phyloP scores from a whole-genome alignment of 2,797 vertebrate species.

The Enteromius treurensis region DNA sequence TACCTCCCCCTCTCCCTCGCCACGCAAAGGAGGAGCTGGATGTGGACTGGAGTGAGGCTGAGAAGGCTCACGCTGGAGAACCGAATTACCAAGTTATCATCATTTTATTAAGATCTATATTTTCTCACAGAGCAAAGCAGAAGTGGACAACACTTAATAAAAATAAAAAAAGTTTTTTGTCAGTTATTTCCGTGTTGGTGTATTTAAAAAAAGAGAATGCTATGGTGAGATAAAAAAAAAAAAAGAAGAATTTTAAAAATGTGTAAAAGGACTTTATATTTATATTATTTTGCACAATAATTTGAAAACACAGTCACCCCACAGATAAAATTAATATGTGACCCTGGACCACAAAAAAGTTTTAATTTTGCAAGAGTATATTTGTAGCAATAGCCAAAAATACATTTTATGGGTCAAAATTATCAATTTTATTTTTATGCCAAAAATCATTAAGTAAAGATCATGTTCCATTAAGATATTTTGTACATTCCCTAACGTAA shows the following conservation, averaged over 20 bases:
- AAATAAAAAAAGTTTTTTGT: not conserved
- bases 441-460: no score
- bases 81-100: not conserved
- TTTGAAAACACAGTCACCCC: not conserved
- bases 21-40: slow-evolving; percentile 22
- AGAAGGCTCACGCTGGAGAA: slow-evolving; percentile 73
- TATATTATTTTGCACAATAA: not conserved
- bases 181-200: not conserved
- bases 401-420: no score
- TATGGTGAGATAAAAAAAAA: not conserved
- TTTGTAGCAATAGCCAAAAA: no score
- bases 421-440: no score
- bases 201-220: slow-evolving; percentile 4
- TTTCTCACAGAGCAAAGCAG: not conserved
- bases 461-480: no score
- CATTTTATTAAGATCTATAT: not conserved
- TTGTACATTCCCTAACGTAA: no score
- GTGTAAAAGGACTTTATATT: not conserved
- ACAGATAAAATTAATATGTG: not conserved
- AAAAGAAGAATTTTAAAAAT: no score
- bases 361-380: no score
- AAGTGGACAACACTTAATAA: not conserved
- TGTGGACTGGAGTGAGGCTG: slow-evolving; percentile 74
- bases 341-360: no score
- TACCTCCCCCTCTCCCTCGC: slow-evolving; percentile 48